Percentiles rank a stretch among this genome's conserved stretches.
Conservation (phyloP, 2,113 vertebrate species). For the Gnathonemus longibarbis region DNA sequence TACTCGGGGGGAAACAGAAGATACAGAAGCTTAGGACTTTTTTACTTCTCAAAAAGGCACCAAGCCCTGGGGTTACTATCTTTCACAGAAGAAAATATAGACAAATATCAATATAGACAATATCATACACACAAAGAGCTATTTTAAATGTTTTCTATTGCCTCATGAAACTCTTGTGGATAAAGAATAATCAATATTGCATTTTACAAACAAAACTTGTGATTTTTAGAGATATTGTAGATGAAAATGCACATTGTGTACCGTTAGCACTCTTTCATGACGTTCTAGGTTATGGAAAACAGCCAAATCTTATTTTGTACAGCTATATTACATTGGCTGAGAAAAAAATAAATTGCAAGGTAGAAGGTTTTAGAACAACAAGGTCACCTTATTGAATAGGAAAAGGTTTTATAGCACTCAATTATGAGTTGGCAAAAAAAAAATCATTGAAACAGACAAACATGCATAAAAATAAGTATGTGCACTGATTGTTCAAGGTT, state of each 20-base stretch:
- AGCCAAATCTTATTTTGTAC: neutral
- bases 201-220: neutral
- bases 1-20: neutral
- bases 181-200: neutral
- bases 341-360: neutral
- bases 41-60: neutral
- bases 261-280: neutral
- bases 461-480: neutral
- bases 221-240: neutral
- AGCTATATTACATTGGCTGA: neutral
- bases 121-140: neutral
- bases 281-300: neutral
- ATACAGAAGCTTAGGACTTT: neutral
- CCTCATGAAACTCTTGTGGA: neutral
- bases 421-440: neutral
- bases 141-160: neutral
- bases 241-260: neutral
- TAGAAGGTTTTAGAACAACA: neutral
- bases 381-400: neutral
- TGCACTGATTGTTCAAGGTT: neutral
- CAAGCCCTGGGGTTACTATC: neutral
- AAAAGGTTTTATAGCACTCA: neutral
- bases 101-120: neutral
- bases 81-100: neutral
- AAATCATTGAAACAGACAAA: neutral